phyloP scores from a whole-genome alignment of 2,797 vertebrate genomes.

The Hapalemur alaotrensis region DNA sequence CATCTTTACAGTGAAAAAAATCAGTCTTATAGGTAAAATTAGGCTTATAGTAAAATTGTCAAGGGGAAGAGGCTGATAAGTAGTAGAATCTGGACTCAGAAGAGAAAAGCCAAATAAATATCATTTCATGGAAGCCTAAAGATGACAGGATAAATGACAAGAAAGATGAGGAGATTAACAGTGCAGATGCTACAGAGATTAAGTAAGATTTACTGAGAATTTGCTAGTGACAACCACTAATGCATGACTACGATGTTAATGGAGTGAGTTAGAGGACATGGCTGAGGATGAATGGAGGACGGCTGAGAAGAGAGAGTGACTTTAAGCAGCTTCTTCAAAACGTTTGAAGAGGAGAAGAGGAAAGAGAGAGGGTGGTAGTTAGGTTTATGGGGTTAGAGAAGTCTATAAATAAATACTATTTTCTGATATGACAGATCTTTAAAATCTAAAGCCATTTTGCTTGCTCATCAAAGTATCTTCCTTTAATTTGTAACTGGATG shows the following conservation, averaged over 20 bases:
- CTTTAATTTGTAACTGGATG: not conserved
- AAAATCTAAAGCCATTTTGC: slow-evolving; percentile 16
- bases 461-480: not conserved
- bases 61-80: not conserved
- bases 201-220: not conserved
- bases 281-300: not conserved
- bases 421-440: not conserved
- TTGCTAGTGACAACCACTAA: not conserved
- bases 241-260: not conserved
- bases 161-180: not conserved
- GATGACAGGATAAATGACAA: not conserved
- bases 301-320: not conserved
- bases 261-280: not conserved
- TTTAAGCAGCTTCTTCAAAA: not conserved
- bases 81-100: not conserved
- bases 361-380: not conserved
- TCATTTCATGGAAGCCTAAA: not conserved
- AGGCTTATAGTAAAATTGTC: not conserved
- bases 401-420: not conserved
- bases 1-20: not conserved
- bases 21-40: not conserved
- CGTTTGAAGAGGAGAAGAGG: not conserved
- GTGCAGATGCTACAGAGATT: not conserved
- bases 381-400: not conserved
- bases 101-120: not conserved